Evolutionary conservation across 2,888 invertebrate genomes (phyloP).

Genomic region (Cremastobaeus sp.): DNA sequence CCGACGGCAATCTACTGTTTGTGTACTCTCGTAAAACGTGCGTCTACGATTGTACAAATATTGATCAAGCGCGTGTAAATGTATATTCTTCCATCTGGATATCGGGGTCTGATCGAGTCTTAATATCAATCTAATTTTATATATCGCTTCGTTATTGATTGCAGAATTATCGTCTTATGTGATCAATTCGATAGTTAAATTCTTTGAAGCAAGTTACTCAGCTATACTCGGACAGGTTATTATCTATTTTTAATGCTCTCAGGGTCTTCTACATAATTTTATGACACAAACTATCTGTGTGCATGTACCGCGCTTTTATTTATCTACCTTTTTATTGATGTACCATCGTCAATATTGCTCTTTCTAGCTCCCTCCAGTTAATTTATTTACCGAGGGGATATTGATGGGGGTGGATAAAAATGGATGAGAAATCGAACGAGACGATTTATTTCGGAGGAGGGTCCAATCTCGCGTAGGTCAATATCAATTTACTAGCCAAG

Average conservation of each 20-base stretch:
- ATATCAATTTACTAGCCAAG: conserved; percentile 24
- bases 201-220: conserved; percentile 72
- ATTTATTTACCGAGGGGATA: conserved; percentile 32
- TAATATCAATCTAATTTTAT: conserved; percentile 46
- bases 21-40: no score
- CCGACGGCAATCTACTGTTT: no score
- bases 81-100: background rate
- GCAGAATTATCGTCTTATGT: conserved; percentile 59
- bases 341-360: background rate
- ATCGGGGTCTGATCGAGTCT: conserved; percentile 20
- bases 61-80: conserved; percentile 26
- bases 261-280: conserved; percentile 46
- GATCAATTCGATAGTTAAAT: conserved; percentile 58
- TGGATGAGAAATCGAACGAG: conserved; percentile 16
- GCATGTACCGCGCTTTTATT: conserved; percentile 28
- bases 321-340: conserved; percentile 27
- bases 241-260: conserved; percentile 71
- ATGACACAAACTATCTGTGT: conserved; percentile 21
- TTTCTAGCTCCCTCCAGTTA: conserved; percentile 27
- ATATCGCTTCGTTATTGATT: conserved; percentile 37
- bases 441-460: conserved; percentile 3
- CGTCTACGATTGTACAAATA: conserved; percentile 14
- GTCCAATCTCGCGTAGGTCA: conserved; percentile 16
- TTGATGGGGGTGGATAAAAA: conserved; percentile 25
- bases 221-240: conserved; percentile 65